phyloP scores from a whole-genome alignment of 2,797 vertebrate genomes.

The Eulemur rubriventer region DNA sequence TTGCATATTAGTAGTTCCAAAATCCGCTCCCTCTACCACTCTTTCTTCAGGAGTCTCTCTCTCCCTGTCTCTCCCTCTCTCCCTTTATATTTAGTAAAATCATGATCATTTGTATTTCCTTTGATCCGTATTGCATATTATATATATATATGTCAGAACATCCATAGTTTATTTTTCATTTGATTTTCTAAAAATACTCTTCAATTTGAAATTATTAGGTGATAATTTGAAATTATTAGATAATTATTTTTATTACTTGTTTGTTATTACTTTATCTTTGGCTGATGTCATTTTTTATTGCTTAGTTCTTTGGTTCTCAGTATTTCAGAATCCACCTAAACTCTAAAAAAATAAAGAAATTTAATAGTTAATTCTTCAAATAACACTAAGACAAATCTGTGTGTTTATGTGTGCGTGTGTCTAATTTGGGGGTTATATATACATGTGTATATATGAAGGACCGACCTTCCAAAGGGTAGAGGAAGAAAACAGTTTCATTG shows the following conservation, averaged over 20 bases:
- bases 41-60: not conserved
- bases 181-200: not conserved
- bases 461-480: not conserved
- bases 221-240: no score
- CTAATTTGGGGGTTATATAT: not conserved
- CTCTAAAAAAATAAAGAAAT: not conserved
- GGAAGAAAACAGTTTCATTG: not conserved
- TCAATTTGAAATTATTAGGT: not conserved
- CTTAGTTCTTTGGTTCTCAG: not conserved
- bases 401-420: not conserved
- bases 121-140: not conserved
- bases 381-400: not conserved
- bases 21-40: rapidly evolving
- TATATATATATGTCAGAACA: not conserved
- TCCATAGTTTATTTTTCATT: not conserved
- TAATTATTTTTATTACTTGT: not conserved
- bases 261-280: not conserved
- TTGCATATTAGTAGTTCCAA: not conserved
- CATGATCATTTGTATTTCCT: not conserved
- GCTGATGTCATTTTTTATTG: not conserved
- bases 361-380: not conserved
- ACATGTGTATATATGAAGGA: not conserved
- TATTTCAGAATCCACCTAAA: not conserved
- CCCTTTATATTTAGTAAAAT: not conserved
- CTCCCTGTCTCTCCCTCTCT: not conserved